Base-by-base conservation (phyloP, 2,113 vertebrate genomes). In the Eonycteris spelaea region DNA sequence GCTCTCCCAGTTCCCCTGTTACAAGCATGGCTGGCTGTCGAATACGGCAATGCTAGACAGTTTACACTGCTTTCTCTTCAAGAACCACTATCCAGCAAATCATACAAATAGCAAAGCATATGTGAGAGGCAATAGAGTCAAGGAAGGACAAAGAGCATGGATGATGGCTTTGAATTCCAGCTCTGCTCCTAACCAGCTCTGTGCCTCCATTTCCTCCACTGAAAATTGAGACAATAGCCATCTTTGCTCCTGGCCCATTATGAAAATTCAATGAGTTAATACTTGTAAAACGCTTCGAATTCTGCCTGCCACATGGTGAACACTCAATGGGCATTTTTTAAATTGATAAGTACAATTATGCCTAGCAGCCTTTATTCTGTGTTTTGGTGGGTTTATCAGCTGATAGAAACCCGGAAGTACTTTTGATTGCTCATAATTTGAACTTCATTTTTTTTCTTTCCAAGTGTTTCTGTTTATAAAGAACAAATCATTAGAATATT, bases 381-480 rank as follows among this genome's bases (percentile, higher is more conserved):
- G 57, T 71, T 94, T 67, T 86, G 43, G 16, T 86, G 75, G 6
- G 28, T 83, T 91, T 84, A 88, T 59, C 63, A 94, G 51, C 35
- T 86, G 71, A 94, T 30, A 83, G 43, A 95, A 96, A 86, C 78
- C 4, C 71, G 45, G 12, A 88, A 91, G 4, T 33, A 55, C 57
- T 91, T 96, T 24, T 77, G 24, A 97, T 53, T 68, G 26, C n/a
- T 90, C 30, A 87, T 67, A 78, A 90, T 75, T 94, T 48, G 33
- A 79, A 59, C 38, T 61, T 70, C 35, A 33, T 68, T 90, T 74
- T 90, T 82, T 77, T 74, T 95, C 53, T 67, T 61, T 53, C 59
- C 51, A 85, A 89, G n/a, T 65, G 12, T 75, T 91, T 91, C 35
- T 91, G 77, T 88, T 55, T 86, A 82, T 57, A 86, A 97, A 80